A percentile compares a stretch with the other conserved stretches of the same genome.
Conservation (phyloP, 2,888 invertebrate genomes). For the Apoda limacodes region DNA sequence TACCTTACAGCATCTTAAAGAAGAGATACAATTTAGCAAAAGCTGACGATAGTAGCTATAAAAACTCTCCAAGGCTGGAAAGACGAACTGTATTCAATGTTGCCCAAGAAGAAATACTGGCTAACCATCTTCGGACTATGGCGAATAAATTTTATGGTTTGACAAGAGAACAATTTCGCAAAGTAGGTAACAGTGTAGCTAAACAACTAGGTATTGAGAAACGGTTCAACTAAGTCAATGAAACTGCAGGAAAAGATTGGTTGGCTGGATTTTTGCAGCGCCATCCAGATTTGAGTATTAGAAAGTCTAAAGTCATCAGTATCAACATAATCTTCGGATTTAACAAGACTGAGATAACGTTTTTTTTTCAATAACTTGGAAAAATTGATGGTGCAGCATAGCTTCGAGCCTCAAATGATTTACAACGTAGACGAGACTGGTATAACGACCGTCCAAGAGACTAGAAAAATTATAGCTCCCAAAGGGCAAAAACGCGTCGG, state of each 20-base stretch:
- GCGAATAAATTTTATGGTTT: conserved; percentile 10
- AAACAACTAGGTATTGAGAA: background rate
- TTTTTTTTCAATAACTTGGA: conserved; percentile 23
- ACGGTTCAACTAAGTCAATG: background rate
- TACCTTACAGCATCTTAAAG: background rate
- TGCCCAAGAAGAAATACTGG: conserved; percentile 20
- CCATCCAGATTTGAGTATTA: conserved; percentile 15
- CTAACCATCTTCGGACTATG: conserved; percentile 18
- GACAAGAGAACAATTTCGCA: conserved; percentile 12
- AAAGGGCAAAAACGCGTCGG: conserved; percentile 31
- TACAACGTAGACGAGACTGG: conserved; percentile 35
- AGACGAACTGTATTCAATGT: too few species aligned
- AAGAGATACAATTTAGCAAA: conserved; percentile 16
- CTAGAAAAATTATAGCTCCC: conserved; percentile 24
- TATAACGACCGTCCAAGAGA: conserved; percentile 27
- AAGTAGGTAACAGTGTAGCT: conserved; percentile 9
- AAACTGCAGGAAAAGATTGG: background rate
- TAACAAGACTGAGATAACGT: conserved; percentile 22
- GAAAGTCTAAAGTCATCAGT: conserved; percentile 26
- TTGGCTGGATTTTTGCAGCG: background rate
- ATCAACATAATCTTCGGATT: conserved; percentile 25
- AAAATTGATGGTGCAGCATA: conserved; percentile 19
- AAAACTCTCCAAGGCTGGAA: conserved; percentile 17
- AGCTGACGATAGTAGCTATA: conserved; percentile 16
- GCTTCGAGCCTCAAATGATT: conserved; percentile 22